Conservation (phyloP, 1,140 invertebrate species). For the Eupristina koningsbergeri region DNA sequence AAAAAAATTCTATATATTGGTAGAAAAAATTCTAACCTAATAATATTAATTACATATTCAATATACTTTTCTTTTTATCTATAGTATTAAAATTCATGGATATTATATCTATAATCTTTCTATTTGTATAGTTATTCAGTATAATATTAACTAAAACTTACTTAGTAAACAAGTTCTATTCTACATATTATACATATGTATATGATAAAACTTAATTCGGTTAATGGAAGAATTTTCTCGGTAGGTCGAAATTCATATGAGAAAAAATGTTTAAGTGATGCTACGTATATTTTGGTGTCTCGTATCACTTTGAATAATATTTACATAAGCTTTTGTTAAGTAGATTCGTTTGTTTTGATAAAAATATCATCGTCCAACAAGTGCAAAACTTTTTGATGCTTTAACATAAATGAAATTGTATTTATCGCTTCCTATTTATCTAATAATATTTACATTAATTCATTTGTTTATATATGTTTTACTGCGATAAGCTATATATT, state of each 20-base stretch:
- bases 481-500: background rate
- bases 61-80: background rate
- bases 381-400: background rate
- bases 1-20: background rate
- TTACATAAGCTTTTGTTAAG: conserved; percentile 20
- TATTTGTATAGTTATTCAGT: background rate
- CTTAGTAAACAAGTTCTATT: background rate
- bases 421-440: background rate
- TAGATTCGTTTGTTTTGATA: background rate
- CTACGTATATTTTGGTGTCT: conserved; percentile 4
- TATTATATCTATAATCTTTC: background rate
- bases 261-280: background rate
- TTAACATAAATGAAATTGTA: background rate
- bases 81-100: background rate
- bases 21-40: background rate
- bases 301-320: conserved; percentile 3
- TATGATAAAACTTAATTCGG: background rate
- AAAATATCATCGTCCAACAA: background rate
- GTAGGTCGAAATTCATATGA: background rate
- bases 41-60: background rate
- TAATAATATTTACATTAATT: background rate
- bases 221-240: background rate
- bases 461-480: background rate
- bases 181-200: background rate
- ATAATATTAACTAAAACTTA: background rate